Evolutionary conservation across 2,888 invertebrate genomes (phyloP).

Genomic region (Zeuzera pyrina): DNA sequence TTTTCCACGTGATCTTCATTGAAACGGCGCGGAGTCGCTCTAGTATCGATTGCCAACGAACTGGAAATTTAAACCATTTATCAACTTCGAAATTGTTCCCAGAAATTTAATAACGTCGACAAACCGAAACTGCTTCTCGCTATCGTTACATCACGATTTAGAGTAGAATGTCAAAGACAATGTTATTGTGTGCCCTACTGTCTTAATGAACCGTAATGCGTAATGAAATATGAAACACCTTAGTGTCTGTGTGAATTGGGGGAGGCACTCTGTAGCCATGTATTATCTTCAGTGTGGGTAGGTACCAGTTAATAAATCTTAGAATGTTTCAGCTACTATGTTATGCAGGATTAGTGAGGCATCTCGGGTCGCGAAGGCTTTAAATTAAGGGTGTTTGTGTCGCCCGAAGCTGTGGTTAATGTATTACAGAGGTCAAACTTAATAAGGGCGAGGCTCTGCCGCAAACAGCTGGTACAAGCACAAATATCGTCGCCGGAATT

Average conservation of each 20-base stretch:
- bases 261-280: slow-evolving; percentile 17
- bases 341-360: slow-evolving; percentile 37
- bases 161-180: no score
- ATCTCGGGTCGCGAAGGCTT: slow-evolving; percentile 24
- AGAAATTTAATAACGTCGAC: no score
- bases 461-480: slow-evolving; percentile 24
- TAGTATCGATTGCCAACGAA: no score
- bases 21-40: no score
- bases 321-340: slow-evolving; percentile 33
- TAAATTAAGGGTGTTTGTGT: slow-evolving; percentile 34
- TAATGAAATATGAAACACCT: slow-evolving; percentile 4
- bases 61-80: no score
- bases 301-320: slow-evolving; percentile 34
- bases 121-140: no score
- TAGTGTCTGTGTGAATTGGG: not conserved
- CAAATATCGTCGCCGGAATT: slow-evolving; percentile 23
- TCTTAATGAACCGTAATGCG: not conserved
- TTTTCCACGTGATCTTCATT: no score
- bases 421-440: slow-evolving; percentile 37
- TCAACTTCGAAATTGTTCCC: no score
- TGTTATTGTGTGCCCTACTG: no score
- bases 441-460: slow-evolving; percentile 29
- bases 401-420: slow-evolving; percentile 24
- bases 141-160: no score
- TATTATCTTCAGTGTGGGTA: slow-evolving; percentile 26